Evolutionary conservation across 2,113 vertebrate species (phyloP).

Genomic region (Megaptera novaeangliae): DNA sequence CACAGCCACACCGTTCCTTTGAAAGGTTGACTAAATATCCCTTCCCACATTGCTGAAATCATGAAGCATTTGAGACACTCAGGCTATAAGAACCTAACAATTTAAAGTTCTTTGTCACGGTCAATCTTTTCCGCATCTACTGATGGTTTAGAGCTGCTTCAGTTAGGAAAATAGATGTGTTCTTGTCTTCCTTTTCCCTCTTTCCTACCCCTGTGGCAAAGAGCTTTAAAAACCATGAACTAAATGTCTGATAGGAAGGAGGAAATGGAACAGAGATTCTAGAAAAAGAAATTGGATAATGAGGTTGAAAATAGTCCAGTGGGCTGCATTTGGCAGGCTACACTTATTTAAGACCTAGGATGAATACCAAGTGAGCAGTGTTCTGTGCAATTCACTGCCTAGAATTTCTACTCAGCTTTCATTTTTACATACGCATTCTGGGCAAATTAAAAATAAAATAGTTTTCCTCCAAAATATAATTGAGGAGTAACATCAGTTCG

Average conservation of each 20-base stretch:
- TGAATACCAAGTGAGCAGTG: constrained; percentile 7
- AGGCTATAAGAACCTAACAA: neutral
- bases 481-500: neutral
- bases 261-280: constrained; percentile 17
- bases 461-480: constrained; percentile 8
- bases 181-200: neutral
- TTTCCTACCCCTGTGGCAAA: neutral
- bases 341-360: neutral
- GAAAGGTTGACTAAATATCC: neutral
- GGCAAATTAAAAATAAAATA: constrained; percentile 8
- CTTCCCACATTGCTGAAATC: neutral
- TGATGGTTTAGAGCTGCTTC: neutral
- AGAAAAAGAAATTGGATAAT: constrained; percentile 43
- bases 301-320: constrained; percentile 1
- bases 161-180: neutral
- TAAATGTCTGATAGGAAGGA: constrained; percentile 20
- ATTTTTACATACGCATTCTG: neutral
- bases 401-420: neutral
- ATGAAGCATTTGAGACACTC: neutral
- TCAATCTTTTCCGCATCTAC: neutral
- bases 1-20: neutral
- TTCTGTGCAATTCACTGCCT: neutral
- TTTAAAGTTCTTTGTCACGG: neutral
- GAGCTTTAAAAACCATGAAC: constrained; percentile 27
- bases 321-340: constrained; percentile 9